Evolutionary conservation across 2,888 invertebrate genomes (phyloP).

Genomic region (Psylliodes chrysocephalus): DNA sequence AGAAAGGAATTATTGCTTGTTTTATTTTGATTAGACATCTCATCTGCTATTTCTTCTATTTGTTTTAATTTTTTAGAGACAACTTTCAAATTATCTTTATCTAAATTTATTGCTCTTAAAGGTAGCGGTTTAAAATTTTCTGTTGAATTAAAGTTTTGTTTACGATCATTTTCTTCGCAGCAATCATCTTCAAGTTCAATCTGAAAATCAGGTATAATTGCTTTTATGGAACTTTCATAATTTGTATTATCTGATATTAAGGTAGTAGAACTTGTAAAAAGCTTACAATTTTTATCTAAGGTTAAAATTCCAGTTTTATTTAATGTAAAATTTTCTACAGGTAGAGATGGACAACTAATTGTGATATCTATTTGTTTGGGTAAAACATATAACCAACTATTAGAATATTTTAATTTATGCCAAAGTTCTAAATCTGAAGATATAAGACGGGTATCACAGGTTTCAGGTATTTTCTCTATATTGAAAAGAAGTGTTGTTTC

Average conservation of each 20-base stretch:
- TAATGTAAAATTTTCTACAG: no score
- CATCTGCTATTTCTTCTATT: conserved; percentile 6
- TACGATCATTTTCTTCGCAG: conserved; percentile 11
- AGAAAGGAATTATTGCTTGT: neutral
- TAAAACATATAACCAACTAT: no score
- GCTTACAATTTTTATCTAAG: neutral
- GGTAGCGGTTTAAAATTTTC: conserved; percentile 6
- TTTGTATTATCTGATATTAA: conserved; percentile 3
- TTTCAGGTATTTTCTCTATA: no score
- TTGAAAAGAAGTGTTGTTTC: no score
- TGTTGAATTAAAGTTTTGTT: neutral
- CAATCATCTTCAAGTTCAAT: no score
- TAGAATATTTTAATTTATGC: no score
- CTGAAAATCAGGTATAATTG: conserved; percentile 15
- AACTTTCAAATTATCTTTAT: conserved; percentile 10
- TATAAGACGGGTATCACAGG: no score
- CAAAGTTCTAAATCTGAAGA: no score
- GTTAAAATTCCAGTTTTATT: conserved; percentile 3
- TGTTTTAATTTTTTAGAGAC: conserved; percentile 9
- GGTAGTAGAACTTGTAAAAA: conserved; percentile 1
- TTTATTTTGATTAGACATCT: neutral
- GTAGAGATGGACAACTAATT: no score
- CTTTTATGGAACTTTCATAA: conserved; percentile 6
- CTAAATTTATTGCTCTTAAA: conserved; percentile 6
- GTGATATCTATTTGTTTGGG: no score